phyloP scores from a whole-genome alignment of 2,113 vertebrate species.

The Prunella himalayana region DNA sequence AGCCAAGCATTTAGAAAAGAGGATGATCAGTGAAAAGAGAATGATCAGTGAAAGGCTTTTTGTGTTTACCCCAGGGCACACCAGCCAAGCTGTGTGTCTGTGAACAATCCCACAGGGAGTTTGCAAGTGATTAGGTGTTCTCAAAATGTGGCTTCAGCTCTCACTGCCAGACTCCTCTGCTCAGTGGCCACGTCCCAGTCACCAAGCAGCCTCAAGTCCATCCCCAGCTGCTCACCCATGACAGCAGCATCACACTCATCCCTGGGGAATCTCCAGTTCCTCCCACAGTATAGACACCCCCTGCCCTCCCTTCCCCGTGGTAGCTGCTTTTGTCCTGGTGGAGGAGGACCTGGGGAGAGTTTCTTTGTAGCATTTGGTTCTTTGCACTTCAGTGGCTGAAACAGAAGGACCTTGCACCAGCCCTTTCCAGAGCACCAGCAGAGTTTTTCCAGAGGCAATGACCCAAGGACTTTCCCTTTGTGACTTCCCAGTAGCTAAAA shows the following conservation, averaged over 20 bases:
- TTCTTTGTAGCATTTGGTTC: slow-evolving; percentile 20
- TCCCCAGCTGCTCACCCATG: rapidly evolving
- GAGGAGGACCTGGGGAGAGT: not conserved
- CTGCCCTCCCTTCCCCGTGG: not conserved
- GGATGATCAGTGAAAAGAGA: not conserved
- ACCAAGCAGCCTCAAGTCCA: rapidly evolving
- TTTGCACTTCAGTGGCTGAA: not conserved
- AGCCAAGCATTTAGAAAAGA: not conserved
- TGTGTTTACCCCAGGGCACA: not conserved
- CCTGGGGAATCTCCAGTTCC: not conserved
- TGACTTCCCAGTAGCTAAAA: not conserved
- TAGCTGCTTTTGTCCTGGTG: not conserved
- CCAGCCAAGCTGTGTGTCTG: not conserved
- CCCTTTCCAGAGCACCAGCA: slow-evolving; percentile 41
- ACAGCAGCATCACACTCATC: not conserved
- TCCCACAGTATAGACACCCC: not conserved
- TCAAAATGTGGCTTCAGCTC: not conserved
- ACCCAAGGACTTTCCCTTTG: not conserved
- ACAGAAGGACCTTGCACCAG: not conserved
- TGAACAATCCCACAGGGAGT: not conserved
- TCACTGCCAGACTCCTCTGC: not conserved
- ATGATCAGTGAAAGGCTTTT: not conserved
- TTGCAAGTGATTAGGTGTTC: not conserved
- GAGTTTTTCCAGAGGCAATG: not conserved
- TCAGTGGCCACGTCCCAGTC: not conserved